Evolutionary conservation across 1,140 invertebrate species (phyloP).

Genomic region (Drosophila miranda): DNA sequence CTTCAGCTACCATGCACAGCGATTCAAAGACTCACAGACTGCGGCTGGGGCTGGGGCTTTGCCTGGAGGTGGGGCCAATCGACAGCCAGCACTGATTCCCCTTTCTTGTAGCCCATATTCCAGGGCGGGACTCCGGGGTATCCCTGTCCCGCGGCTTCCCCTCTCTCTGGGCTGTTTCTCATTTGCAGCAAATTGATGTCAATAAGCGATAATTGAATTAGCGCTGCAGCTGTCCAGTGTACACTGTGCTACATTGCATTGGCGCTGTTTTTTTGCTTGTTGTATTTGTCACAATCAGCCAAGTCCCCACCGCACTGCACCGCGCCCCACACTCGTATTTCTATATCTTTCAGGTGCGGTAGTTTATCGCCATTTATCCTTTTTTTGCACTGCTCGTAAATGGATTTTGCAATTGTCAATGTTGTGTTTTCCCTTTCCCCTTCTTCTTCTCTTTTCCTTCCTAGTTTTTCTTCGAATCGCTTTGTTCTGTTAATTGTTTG

Average conservation of each 20-base stretch:
- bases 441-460: neutral
- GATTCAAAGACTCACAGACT: neutral
- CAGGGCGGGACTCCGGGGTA: too few species aligned
- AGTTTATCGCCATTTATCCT: conserved; percentile 14
- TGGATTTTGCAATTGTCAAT: conserved; percentile 46
- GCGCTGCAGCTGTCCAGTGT: conserved; percentile 53
- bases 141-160: neutral
- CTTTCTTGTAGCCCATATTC: conserved; percentile 39
- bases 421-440: conserved; percentile 25
- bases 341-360: neutral
- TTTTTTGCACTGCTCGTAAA: conserved; percentile 6
- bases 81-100: conserved; percentile 8
- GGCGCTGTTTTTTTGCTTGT: conserved; percentile 21
- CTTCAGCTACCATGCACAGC: conserved; percentile 21
- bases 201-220: conserved; percentile 67
- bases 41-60: neutral
- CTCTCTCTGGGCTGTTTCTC: neutral
- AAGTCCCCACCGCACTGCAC: neutral
- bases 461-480: conserved; percentile 35
- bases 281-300: conserved; percentile 37
- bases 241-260: conserved; percentile 63
- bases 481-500: conserved; percentile 15
- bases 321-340: neutral
- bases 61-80: too few species aligned
- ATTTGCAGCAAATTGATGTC: conserved; percentile 55